A percentile compares a stretch with the other conserved stretches of the same genome.
phyloP scores from a whole-genome alignment of 2,797 vertebrate genomes.

The Poeciliopsis gracilis region DNA sequence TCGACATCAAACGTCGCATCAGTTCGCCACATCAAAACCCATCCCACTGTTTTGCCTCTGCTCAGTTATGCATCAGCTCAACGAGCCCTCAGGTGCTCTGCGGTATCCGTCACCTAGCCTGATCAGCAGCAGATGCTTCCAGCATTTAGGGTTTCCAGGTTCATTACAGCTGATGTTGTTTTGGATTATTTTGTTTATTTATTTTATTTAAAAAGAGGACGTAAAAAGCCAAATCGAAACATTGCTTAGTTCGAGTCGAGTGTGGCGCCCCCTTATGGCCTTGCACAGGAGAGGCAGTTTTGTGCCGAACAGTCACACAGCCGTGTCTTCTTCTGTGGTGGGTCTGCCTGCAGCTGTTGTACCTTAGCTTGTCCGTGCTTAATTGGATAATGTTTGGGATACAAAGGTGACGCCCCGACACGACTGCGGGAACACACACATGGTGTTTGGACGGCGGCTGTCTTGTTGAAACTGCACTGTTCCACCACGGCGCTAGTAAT shows the following conservation, averaged over 20 bases:
- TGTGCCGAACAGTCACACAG: not conserved
- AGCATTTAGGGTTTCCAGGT: not conserved
- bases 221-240: not conserved
- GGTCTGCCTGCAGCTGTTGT: not conserved
- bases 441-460: not conserved
- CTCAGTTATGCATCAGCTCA: not conserved
- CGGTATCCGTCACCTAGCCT: not conserved
- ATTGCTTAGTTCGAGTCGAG: not conserved
- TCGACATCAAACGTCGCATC: not conserved
- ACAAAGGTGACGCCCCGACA: not conserved
- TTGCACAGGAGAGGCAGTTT: not conserved
- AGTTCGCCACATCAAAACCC: not conserved
- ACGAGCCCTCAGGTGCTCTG: not conserved
- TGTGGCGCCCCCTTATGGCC: not conserved
- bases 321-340: not conserved
- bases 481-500: not conserved
- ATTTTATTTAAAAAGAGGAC: not conserved
- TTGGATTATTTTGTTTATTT: not conserved
- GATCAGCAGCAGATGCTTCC: not conserved
- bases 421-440: not conserved
- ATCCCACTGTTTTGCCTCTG: not conserved
- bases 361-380: not conserved
- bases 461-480: not conserved
- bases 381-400: not conserved
- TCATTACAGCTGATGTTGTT: not conserved